Percentiles rank a stretch among this genome's conserved stretches.
These are phyloP conservation scores for Chymomyza costata DNA, from an alignment of 1,140 invertebrate genomes.

Conservation along the genomic window DNA sequence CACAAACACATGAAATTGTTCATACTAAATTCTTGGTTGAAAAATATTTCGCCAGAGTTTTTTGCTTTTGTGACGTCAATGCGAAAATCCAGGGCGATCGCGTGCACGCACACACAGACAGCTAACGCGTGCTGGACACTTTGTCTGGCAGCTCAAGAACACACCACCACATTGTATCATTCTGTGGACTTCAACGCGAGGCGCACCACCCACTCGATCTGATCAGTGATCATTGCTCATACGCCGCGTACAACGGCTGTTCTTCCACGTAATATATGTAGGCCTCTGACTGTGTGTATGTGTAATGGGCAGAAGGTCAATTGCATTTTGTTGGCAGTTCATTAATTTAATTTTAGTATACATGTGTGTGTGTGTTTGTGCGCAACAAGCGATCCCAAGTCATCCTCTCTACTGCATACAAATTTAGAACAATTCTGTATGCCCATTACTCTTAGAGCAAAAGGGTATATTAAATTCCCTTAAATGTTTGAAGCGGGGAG, in stretches of 20 bases:
- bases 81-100: slow-evolving; percentile 49
- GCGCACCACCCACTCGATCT: slow-evolving; percentile 29
- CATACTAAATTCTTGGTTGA: too few relatives aligned
- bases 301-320: slow-evolving; percentile 57
- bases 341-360: slow-evolving; percentile 59
- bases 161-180: too few relatives aligned
- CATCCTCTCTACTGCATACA: slow-evolving; percentile 25
- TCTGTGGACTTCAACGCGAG: too few relatives aligned
- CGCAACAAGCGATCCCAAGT: too few relatives aligned
- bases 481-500: too few relatives aligned
- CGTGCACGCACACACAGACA: slow-evolving; percentile 33
- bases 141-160: slow-evolving; percentile 34
- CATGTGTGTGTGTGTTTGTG: too few relatives aligned
- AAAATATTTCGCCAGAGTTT: slow-evolving; percentile 4
- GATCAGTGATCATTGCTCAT: too few relatives aligned
- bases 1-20: too few relatives aligned
- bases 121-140: slow-evolving; percentile 32
- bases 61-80: slow-evolving; percentile 56
- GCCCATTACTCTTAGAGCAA: too few relatives aligned
- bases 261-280: slow-evolving; percentile 1
- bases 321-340: slow-evolving; percentile 65
- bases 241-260: too few relatives aligned
- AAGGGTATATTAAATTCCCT: too few relatives aligned
- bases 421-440: slow-evolving; percentile 42
- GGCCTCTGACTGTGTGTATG: slow-evolving; percentile 8